phyloP scores from a whole-genome alignment of 2,888 invertebrate genomes.

The Eugnorisma glareosa region DNA sequence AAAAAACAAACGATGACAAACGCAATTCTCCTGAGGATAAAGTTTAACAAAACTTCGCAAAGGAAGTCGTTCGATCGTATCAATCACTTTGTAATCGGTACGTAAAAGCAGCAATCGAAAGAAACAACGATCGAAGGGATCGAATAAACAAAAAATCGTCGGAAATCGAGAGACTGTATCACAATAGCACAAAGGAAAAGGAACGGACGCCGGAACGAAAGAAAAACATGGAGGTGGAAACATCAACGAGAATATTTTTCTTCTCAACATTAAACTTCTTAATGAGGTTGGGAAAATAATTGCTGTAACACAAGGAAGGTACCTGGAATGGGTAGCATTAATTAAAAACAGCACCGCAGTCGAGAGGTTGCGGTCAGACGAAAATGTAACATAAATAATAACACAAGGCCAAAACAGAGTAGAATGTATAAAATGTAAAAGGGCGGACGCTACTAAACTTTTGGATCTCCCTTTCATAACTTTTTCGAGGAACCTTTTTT shows the following conservation, averaged over 20 bases:
- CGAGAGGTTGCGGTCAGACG: slow-evolving; percentile 83
- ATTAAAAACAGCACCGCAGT: slow-evolving; percentile 86
- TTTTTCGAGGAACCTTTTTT: slow-evolving; percentile 87
- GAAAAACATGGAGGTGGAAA: slow-evolving; percentile 72
- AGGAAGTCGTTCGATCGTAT: slow-evolving; percentile 70
- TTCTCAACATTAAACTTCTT: slow-evolving; percentile 84
- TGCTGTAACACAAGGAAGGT: slow-evolving; percentile 89
- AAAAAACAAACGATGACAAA: slow-evolving; percentile 56
- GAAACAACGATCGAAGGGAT: slow-evolving; percentile 75
- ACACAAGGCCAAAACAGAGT: slow-evolving; percentile 81
- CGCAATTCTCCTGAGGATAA: slow-evolving; percentile 45
- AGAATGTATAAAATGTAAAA: slow-evolving; percentile 85
- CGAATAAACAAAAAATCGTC: slow-evolving; percentile 78
- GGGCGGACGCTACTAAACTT: slow-evolving; percentile 84
- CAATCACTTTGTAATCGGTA: slow-evolving; percentile 77
- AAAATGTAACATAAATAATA: slow-evolving; percentile 88
- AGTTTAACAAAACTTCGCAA: slow-evolving; percentile 56
- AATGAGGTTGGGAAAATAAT: slow-evolving; percentile 88
- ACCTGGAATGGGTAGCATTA: slow-evolving; percentile 85
- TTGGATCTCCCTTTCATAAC: slow-evolving; percentile 87
- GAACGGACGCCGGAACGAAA: slow-evolving; percentile 53
- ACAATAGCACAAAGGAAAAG: slow-evolving; percentile 79
- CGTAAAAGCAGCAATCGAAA: slow-evolving; percentile 76
- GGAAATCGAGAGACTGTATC: slow-evolving; percentile 77
- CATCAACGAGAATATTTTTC: slow-evolving; percentile 83